A percentile compares a stretch with the other conserved stretches of the same genome.
phyloP scores from a whole-genome alignment of 2,797 vertebrate genomes.

The Sebastes flavidus region DNA sequence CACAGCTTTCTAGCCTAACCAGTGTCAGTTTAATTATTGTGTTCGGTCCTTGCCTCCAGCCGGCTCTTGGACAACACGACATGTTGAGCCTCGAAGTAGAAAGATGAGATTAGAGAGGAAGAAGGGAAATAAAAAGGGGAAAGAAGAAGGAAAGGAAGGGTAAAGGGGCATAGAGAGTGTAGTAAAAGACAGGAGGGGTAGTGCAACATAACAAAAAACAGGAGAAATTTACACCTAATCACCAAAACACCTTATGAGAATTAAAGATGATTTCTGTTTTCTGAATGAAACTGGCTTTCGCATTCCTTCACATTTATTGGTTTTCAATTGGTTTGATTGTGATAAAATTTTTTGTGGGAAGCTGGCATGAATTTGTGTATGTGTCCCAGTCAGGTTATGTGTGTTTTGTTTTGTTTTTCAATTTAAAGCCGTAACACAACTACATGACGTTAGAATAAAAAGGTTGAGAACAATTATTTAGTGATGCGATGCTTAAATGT shows the following conservation, averaged over 20 bases:
- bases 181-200: too few species aligned
- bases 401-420: not conserved
- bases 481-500: not conserved
- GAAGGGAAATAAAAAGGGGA: not conserved
- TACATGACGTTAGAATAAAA: not conserved
- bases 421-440: not conserved
- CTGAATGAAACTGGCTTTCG: not conserved
- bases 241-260: not conserved
- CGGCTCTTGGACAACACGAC: not conserved
- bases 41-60: conserved; percentile 3
- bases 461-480: not conserved
- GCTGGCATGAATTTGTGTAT: not conserved
- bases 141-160: not conserved
- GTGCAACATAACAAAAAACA: not conserved
- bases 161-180: fast-evolving
- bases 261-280: not conserved
- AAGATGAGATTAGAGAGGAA: not conserved
- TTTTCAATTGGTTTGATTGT: not conserved
- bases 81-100: not conserved
- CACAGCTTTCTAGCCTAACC: not conserved
- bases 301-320: not conserved
- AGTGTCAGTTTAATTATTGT: conserved; percentile 28
- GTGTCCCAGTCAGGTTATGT: not conserved
- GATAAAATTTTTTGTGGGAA: not conserved
- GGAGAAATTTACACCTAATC: not conserved